Percentiles rank a stretch among this genome's conserved stretches.
Conservation (phyloP, 53 echinoderm and acorn worm species). For the Echinometra lucunter region DNA sequence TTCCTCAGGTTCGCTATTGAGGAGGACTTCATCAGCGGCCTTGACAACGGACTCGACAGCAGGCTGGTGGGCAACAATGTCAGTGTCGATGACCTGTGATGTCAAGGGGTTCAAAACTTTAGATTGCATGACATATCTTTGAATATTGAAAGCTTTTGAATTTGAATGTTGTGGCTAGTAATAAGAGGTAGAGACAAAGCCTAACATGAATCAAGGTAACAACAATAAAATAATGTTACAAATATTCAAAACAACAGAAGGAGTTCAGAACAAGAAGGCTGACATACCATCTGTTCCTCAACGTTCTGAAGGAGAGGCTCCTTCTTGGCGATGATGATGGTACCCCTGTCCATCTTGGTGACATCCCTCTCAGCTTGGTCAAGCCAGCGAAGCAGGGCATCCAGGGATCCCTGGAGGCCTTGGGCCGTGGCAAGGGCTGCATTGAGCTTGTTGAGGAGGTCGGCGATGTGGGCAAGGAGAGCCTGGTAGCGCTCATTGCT, state of each 20-base stretch:
- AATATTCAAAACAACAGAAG: neutral
- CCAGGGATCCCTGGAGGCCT: conserved; percentile 88
- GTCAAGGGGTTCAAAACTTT: neutral
- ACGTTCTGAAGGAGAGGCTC: conserved; percentile 90
- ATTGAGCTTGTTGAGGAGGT: conserved; percentile 83
- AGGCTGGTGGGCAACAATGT: conserved; percentile 94
- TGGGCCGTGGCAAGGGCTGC: conserved; percentile 89
- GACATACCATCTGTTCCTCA: conserved; percentile 88
- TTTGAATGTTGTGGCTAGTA: neutral
- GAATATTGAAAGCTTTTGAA: neutral
- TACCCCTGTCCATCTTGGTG: conserved; percentile 95
- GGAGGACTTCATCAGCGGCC: conserved; percentile 82
- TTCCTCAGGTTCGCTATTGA: conserved; percentile 90
- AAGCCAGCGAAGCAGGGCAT: conserved; percentile 87
- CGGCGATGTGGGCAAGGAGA: conserved; percentile 81
- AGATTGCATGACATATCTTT: neutral
- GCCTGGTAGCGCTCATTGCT: conserved; percentile 80
- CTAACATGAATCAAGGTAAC: neutral
- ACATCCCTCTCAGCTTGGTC: conserved; percentile 91
- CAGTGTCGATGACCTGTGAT: conserved; percentile 87
- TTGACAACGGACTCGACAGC: conserved; percentile 87
- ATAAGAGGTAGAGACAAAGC: neutral
- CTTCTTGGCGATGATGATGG: conserved; percentile 90
- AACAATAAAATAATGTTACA: neutral
- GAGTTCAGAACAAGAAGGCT: neutral